phyloP scores from a whole-genome alignment of 1,140 invertebrate genomes.

The Bilobella aurantiaca region DNA sequence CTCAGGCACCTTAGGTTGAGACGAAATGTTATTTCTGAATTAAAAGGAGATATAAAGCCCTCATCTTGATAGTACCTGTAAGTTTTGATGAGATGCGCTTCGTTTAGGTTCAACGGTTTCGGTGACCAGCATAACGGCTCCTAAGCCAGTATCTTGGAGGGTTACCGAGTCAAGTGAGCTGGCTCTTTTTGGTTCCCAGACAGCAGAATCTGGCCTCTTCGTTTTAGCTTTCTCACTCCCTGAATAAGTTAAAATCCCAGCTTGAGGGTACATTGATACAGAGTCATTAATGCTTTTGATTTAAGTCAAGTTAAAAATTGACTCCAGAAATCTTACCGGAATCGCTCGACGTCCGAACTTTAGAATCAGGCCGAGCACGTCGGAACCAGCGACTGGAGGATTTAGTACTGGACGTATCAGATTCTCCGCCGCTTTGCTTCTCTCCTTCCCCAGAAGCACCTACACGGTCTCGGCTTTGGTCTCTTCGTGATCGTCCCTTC shows the following conservation, averaged over 20 bases:
- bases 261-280: too few species aligned
- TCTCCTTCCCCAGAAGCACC: conserved; percentile 23
- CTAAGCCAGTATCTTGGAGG: conserved; percentile 23
- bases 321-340: too few species aligned
- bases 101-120: conserved; percentile 25
- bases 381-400: conserved; percentile 33
- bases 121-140: conserved; percentile 21
- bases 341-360: conserved; percentile 32
- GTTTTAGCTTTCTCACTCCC: conserved; percentile 27
- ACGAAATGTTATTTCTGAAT: too few species aligned
- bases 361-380: conserved; percentile 14
- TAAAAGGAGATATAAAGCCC: too few species aligned
- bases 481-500: background rate
- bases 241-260: background rate
- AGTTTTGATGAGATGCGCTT: conserved; percentile 31
- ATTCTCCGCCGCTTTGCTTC: conserved; percentile 30
- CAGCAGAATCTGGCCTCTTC: conserved; percentile 12
- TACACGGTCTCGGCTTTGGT: conserved; percentile 16
- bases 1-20: conserved; percentile 31
- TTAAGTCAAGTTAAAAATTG: too few species aligned
- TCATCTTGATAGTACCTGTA: too few species aligned
- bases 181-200: conserved; percentile 28
- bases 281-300: too few species aligned
- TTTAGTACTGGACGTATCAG: conserved; percentile 30
- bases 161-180: conserved; percentile 31